These are phyloP conservation scores for Acanthococcus lagerstroemiae DNA, from an alignment of 2,888 invertebrate species.

Conservation along the genomic window DNA sequence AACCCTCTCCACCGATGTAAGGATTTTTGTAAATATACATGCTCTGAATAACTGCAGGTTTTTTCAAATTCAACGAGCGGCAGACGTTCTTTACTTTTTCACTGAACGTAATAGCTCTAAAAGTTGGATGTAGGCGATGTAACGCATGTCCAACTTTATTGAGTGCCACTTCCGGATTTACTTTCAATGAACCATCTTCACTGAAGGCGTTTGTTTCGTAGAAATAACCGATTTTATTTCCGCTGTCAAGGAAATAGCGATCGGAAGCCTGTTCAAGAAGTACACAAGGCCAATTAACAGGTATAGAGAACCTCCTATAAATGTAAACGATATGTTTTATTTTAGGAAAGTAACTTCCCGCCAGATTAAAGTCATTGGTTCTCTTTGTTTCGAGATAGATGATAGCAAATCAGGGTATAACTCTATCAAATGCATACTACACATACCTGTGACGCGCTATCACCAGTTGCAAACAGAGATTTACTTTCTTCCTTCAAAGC, in stretches of 20 bases:
- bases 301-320: no score
- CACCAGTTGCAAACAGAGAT: no score
- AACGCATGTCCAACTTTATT: conserved; percentile 86
- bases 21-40: conserved; percentile 99
- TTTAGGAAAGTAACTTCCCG: no score
- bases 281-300: no score
- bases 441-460: no score
- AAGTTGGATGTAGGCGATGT: conserved; percentile 68
- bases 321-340: no score
- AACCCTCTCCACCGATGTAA: conserved; percentile 76
- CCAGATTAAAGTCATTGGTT: no score
- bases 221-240: conserved; percentile 84
- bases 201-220: conserved; percentile 76
- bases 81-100: conserved; percentile 69
- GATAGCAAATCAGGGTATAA: no score
- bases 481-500: no score
- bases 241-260: conserved; percentile 80
- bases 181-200: conserved; percentile 59
- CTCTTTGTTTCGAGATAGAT: no score
- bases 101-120: conserved; percentile 72
- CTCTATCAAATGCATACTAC: no score
- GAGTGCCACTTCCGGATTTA: conserved; percentile 54
- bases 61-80: conserved; percentile 58
- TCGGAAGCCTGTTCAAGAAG: conserved; percentile 40
- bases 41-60: conserved; percentile 84